Evolutionary conservation across 2,888 invertebrate genomes (phyloP), one percentile per base, ranked within the genome.

Genomic region (Gibbula magus): DNA sequence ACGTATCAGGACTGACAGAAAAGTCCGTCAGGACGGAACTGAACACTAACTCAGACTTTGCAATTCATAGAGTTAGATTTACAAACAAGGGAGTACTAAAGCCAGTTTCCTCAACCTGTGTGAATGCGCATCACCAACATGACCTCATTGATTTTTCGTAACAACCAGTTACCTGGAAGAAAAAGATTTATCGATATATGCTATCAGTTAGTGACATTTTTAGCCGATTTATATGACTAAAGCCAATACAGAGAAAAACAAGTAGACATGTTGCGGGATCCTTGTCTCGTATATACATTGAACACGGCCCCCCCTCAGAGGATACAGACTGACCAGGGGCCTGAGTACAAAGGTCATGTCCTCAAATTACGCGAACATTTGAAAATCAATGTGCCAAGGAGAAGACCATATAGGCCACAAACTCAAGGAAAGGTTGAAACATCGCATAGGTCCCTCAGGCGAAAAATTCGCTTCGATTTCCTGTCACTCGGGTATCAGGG

Each of bases 351-450:
- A n/a, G 54, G 54, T 18, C 10, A 3, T 1, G 54, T 54, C n/a
- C 10, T 10, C 1, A 13, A 67, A 13, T 18, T 67, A 8, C 29
- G 67, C n/a, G 16, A 29, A 29, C 22, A 0, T n/a, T 29, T 32
- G 2, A 67, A 67, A 13, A 67, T 67, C 2, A 67, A 67, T 8
- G 10, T 13, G 1, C 22, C 29, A 10, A 18, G 67, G 18, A 67
- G 67, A 29, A 67, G 67, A 32, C 67, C 35, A 2, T 67, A 67
- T 18, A 25, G 29, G 2, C 35, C 67, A 2, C 67, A 67, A 25
- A 29, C 29, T 67, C 67, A 67, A 67, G 67, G 67, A 8, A 67
- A 67, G 32, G 67, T 67, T 16, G 67, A 67, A n/a, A 67, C 29
- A 67, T 67, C 67, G 7, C 67, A 67, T 25, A 67, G 67, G 29